Percentiles rank a stretch among this genome's conserved stretches.
Conservation (phyloP, 92 coral and sea anemone species). For the Isaurus tuberculatus region DNA sequence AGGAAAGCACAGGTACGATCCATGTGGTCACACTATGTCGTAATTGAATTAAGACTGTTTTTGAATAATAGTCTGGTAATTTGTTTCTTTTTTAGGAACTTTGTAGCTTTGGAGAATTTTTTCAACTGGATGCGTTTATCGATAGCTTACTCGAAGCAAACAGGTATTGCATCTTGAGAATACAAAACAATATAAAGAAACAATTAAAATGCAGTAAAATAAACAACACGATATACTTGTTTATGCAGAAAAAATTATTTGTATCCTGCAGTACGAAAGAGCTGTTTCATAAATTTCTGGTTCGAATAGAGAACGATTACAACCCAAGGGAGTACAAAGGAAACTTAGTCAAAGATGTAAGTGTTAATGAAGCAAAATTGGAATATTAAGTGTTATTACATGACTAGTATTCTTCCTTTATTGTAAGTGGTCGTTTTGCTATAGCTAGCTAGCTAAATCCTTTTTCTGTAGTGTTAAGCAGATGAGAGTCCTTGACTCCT, state of each 20-base stretch:
- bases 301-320: constrained; percentile 87
- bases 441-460: too few species aligned
- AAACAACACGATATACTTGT: too few species aligned
- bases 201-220: too few species aligned
- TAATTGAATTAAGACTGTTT: not conserved
- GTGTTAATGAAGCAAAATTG: not conserved
- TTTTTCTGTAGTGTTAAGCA: too few species aligned
- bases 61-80: not conserved
- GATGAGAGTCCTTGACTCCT: too few species aligned
- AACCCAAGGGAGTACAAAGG: constrained; percentile 80
- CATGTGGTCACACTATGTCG: too few species aligned
- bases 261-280: constrained; percentile 74
- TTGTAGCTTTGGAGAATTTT: constrained; percentile 94
- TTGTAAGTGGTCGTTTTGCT: not conserved
- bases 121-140: constrained; percentile 81
- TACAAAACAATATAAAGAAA: not conserved
- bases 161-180: constrained; percentile 44
- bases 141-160: constrained; percentile 83
- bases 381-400: not conserved
- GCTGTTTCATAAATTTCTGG: constrained; percentile 79
- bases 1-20: too few species aligned
- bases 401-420: not conserved
- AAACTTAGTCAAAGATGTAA: constrained; percentile 82
- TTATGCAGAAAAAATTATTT: not conserved
- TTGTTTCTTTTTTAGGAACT: constrained; percentile 62